Evolutionary conservation across 2,113 vertebrate genomes (phyloP).

Genomic region (Theristicus caerulescens): DNA sequence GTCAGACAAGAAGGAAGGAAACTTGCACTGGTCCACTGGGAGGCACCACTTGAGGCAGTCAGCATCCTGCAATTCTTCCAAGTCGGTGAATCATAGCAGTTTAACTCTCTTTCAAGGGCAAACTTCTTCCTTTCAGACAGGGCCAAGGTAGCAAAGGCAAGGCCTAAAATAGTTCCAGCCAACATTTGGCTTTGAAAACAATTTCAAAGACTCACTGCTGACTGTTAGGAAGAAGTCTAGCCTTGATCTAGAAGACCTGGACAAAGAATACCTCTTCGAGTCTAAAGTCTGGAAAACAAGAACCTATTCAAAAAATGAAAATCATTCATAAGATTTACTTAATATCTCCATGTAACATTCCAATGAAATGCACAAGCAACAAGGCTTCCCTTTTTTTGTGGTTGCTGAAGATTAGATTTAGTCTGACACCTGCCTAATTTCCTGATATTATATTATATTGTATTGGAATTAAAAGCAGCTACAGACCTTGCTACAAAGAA

Average conservation of each 20-base stretch:
- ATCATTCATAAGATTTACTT: background rate
- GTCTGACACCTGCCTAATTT: background rate
- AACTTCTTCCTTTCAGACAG: slow-evolving; percentile 75
- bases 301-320: background rate
- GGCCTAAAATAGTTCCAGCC: slow-evolving; percentile 74
- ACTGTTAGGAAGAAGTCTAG: slow-evolving; percentile 4
- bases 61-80: slow-evolving; percentile 83
- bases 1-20: slow-evolving; percentile 82
- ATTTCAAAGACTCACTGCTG: slow-evolving; percentile 15
- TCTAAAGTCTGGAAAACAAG: background rate
- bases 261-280: background rate
- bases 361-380: background rate
- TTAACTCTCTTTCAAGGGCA: slow-evolving; percentile 76
- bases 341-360: background rate
- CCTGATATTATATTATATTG: background rate
- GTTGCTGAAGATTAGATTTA: background rate
- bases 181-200: slow-evolving; percentile 59
- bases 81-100: slow-evolving; percentile 76
- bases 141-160: slow-evolving; percentile 63
- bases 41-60: slow-evolving; percentile 69
- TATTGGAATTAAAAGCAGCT: background rate
- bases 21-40: slow-evolving; percentile 65
- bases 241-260: slow-evolving; percentile 36
- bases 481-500: background rate
- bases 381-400: background rate